Percentiles rank a stretch among this genome's conserved stretches.
phyloP scores from a whole-genome alignment of 1,140 invertebrate species.

The Caenorhabditis latens region DNA sequence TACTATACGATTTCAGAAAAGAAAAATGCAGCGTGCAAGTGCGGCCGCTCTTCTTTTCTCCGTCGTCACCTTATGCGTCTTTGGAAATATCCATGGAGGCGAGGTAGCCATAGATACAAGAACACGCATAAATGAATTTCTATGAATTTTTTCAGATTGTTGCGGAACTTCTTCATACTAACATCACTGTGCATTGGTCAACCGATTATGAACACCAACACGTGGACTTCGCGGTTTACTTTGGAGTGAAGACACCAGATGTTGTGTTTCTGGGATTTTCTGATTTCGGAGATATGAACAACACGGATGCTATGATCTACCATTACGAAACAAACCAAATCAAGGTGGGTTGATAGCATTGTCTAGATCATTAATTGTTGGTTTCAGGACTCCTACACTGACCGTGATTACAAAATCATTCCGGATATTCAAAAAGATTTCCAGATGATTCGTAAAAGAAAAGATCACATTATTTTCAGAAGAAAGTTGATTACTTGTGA shows the following conservation, averaged over 20 bases:
- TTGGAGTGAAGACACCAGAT: neutral
- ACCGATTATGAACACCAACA: constrained; percentile 56
- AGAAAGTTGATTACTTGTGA: constrained; percentile 93
- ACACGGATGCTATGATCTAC: constrained; percentile 55
- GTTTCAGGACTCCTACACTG: constrained; percentile 84
- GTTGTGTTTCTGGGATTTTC: constrained; percentile 86
- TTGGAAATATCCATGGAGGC: constrained; percentile 10
- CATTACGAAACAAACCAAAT: neutral
- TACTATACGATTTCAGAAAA: constrained; percentile 37
- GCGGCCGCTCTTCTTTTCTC: neutral
- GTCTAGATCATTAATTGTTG: neutral
- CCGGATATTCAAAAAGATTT: constrained; percentile 88
- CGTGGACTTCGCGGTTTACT: constrained; percentile 13
- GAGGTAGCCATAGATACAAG: constrained; percentile 18
- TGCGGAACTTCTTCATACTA: constrained; percentile 20
- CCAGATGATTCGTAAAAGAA: constrained; percentile 78
- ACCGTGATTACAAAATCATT: constrained; percentile 82
- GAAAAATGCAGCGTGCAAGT: constrained; percentile 14
- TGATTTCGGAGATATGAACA: constrained; percentile 83
- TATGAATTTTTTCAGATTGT: constrained; percentile 11
- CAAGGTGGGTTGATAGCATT: neutral
- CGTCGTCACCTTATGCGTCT: neutral
- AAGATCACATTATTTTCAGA: constrained; percentile 83
- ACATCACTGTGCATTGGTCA: constrained; percentile 50
- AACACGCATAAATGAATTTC: neutral